Percentiles rank a stretch among this genome's conserved stretches.
These are phyloP conservation scores for Aphelinus certus DNA, from an alignment of 1,140 invertebrate species.

Conservation along the genomic window DNA sequence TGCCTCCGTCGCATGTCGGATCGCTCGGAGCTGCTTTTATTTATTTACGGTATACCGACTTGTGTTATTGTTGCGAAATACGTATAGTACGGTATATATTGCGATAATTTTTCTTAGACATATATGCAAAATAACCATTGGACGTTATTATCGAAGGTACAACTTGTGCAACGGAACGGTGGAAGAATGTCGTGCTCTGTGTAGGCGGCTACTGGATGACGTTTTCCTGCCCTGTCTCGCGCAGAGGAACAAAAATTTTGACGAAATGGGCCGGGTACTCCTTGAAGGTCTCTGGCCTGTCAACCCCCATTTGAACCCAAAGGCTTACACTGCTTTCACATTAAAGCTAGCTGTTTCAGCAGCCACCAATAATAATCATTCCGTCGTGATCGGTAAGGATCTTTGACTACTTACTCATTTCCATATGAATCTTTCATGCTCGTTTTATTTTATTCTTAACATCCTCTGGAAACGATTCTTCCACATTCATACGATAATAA, in stretches of 20 bases:
- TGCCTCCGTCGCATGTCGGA: not conserved
- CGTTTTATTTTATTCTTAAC: too few relatives aligned
- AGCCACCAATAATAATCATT: slow-evolving; percentile 58
- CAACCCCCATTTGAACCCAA: slow-evolving; percentile 57
- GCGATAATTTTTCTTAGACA: not conserved
- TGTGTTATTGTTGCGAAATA: too few relatives aligned
- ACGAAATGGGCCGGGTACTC: slow-evolving; percentile 56
- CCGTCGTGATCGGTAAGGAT: slow-evolving; percentile 52
- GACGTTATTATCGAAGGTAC: slow-evolving; percentile 51
- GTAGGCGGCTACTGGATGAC: slow-evolving; percentile 58
- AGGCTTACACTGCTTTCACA: slow-evolving; percentile 61
- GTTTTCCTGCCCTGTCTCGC: slow-evolving; percentile 56
- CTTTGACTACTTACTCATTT: slow-evolving; percentile 12
- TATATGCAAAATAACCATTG: not conserved
- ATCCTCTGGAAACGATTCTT: too few relatives aligned
- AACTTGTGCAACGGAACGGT: slow-evolving; percentile 65
- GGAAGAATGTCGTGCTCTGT: slow-evolving; percentile 56
- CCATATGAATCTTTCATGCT: not conserved
- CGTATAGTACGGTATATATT: too few relatives aligned
- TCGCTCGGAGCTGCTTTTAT: not conserved
- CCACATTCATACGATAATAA: too few relatives aligned
- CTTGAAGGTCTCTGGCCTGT: slow-evolving; percentile 61
- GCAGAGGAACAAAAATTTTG: slow-evolving; percentile 46
- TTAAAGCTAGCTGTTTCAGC: slow-evolving; percentile 50
- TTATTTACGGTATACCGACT: not conserved